These are phyloP conservation scores for Harpalus rubripes DNA, from an alignment of 2,888 invertebrate species.

Conservation along the genomic window DNA sequence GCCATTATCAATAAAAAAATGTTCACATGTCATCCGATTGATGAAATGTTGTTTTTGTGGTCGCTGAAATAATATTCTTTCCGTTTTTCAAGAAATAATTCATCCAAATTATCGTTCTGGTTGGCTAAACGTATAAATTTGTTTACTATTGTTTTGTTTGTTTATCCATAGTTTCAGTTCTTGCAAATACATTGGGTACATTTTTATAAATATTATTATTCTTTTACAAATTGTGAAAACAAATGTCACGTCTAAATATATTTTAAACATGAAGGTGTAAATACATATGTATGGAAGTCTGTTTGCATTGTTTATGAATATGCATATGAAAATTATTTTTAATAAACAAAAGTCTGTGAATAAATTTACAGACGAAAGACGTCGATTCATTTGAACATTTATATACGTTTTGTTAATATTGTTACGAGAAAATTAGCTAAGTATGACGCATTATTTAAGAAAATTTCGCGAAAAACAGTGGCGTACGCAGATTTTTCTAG, in stretches of 20 bases:
- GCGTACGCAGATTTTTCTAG: no score
- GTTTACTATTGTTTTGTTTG: not conserved
- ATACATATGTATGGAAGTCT: not conserved
- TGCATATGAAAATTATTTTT: conserved; percentile 19
- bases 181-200: no score
- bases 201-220: not conserved
- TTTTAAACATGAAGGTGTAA: not conserved
- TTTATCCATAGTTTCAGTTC: not conserved
- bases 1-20: conserved; percentile 25
- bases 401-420: conserved; percentile 8
- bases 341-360: not conserved
- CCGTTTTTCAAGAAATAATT: conserved; percentile 11
- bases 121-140: not conserved
- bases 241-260: not conserved
- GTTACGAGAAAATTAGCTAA: not conserved
- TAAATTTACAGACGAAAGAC: conserved; percentile 6
- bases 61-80: conserved; percentile 1
- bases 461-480: no score
- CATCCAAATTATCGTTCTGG: not conserved
- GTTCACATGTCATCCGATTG: conserved; percentile 29
- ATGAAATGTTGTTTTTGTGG: conserved; percentile 8
- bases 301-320: conserved; percentile 7
- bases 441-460: not conserved
- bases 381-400: not conserved
- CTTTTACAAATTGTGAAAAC: not conserved